Conservation (phyloP, 2,888 invertebrate genomes). For the Odontothrips loti region DNA sequence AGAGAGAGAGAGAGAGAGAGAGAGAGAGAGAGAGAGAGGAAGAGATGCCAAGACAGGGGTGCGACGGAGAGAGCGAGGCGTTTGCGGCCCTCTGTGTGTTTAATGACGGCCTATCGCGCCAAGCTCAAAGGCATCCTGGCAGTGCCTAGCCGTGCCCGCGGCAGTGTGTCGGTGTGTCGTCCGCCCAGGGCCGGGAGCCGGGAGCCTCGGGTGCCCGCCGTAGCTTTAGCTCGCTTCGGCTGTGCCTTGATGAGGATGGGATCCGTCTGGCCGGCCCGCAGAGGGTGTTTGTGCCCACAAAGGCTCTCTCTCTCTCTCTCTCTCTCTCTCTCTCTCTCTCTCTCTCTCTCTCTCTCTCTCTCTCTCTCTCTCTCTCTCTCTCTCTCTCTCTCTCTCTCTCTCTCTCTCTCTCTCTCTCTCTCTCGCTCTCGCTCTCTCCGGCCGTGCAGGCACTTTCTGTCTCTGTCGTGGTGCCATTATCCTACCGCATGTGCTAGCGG, state of each 20-base stretch:
- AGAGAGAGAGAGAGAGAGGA: no score
- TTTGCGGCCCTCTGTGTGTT: no score
- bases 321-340: background rate
- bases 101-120: no score
- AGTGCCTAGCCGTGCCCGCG: background rate
- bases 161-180: background rate
- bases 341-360: background rate
- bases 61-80: background rate
- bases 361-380: no score
- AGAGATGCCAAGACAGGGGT: background rate
- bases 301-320: background rate
- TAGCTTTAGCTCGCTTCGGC: background rate
- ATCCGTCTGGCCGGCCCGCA: background rate
- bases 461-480: background rate
- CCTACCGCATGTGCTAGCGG: no score
- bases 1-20: no score
- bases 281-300: background rate
- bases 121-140: background rate
- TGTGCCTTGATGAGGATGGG: no score
- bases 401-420: no score
- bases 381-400: no score
- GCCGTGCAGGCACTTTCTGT: background rate
- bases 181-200: background rate
- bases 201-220: no score
- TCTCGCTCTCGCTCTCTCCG: no score